Evolutionary conservation across 2,888 invertebrate genomes (phyloP).

Genomic region (Nemapogon koenigi): DNA sequence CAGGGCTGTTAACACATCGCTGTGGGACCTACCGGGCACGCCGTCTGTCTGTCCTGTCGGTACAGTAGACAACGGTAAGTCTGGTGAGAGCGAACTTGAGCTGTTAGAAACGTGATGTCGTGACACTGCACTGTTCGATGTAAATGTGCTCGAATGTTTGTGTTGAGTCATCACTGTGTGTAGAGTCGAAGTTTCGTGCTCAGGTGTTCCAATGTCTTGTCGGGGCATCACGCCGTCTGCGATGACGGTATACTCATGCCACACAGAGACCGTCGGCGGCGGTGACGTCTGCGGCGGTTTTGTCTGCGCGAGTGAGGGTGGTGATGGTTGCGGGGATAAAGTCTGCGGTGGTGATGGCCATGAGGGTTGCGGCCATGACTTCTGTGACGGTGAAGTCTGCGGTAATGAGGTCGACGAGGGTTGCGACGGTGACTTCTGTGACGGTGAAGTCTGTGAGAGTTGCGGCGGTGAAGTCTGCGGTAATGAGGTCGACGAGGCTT

Average conservation of each 20-base stretch:
- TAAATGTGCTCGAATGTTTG: too few relatives aligned
- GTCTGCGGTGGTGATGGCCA: background rate
- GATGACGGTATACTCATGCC: too few relatives aligned
- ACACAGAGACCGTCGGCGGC: too few relatives aligned
- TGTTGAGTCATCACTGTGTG: too few relatives aligned
- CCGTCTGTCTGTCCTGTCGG: background rate
- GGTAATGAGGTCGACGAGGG: background rate
- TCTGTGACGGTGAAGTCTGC: background rate
- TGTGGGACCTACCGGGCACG: conserved; percentile 7
- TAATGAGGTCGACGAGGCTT: background rate
- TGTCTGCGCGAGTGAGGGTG: background rate
- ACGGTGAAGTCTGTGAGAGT: background rate
- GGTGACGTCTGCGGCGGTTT: background rate
- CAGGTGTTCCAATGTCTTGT: too few relatives aligned
- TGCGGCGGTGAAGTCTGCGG: background rate
- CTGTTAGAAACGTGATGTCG: too few relatives aligned
- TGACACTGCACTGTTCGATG: too few relatives aligned
- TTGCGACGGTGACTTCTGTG: background rate
- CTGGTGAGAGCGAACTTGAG: background rate
- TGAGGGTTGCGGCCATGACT: background rate
- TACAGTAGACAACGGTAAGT: background rate
- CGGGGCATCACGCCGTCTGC: too few relatives aligned
- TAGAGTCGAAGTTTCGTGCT: too few relatives aligned
- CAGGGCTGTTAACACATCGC: conserved; percentile 40
- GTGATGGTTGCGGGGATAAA: background rate